Evolutionary conservation across 2,113 vertebrate species (phyloP).

Genomic region (Montifringilla adamsi): DNA sequence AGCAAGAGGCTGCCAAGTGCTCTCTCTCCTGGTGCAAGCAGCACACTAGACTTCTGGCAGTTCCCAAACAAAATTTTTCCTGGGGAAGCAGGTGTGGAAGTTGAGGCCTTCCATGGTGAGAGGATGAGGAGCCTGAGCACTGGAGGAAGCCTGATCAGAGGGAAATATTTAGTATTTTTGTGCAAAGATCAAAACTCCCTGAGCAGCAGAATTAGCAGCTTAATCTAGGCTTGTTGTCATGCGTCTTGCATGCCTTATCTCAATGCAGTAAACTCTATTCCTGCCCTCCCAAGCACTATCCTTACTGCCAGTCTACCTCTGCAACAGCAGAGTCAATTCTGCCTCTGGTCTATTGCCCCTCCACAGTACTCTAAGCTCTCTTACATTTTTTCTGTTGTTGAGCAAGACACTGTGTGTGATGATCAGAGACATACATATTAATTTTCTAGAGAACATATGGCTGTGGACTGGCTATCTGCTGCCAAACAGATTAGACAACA

Average conservation of each 20-base stretch:
- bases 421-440: not conserved
- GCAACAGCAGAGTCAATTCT: not conserved
- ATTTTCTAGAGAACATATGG: conserved; percentile 17
- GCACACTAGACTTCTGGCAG: conserved; percentile 41
- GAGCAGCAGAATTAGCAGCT: not conserved
- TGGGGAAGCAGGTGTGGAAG: conserved; percentile 45
- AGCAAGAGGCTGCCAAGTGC: not conserved
- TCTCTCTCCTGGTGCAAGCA: conserved; percentile 32
- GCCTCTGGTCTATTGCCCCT: not conserved
- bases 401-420: not conserved
- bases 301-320: not conserved
- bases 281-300: not conserved
- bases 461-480: not conserved
- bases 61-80: not conserved
- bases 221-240: not conserved
- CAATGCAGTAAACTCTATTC: not conserved
- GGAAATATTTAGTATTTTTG: not conserved
- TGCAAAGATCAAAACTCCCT: not conserved
- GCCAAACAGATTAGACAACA: conserved; percentile 57
- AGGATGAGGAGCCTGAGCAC: not conserved
- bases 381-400: not conserved
- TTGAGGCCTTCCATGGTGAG: not conserved
- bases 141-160: not conserved
- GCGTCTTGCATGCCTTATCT: not conserved
- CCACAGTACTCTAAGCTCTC: not conserved